Base-by-base conservation (phyloP, 2,797 vertebrate genomes). In the Octomys mimax region DNA sequence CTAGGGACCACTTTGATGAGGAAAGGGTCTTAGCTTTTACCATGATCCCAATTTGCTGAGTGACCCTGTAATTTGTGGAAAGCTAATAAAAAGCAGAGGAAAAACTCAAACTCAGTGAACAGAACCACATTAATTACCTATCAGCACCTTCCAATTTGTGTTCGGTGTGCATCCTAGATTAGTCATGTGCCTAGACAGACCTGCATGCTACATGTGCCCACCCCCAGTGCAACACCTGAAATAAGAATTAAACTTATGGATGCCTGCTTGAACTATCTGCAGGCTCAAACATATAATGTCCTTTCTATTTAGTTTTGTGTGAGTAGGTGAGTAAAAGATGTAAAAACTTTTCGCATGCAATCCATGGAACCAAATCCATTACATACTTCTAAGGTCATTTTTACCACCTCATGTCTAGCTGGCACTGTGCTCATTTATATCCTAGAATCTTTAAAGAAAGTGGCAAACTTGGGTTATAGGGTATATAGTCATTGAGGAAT, bases 11-110 rank as follows among this genome's bases (percentile, higher is more conserved):
- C 81, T 87, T 80, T 54, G 62, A 86, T 91, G 49, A 75, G 83
- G 79, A 96, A 68, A 84, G 1, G 84, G 33, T 52, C n/a, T 26
- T 88, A 92, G 73, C 70, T 86, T 94, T 87, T 61, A 90, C 68
- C 31, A 78, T 0, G 46, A 92, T 78, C 52, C n/a, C 22, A 52
- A 33, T 54, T 92, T 39, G 28, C 3, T 42, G 16, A 77, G 52
- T 54, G n/a, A 93, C 61, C 71, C 66, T 75, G 9, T 42, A 82
- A 86, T 75, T 87, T 36, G 61, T 71, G 22, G 66, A 57, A 93
- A 87, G 36, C 91, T 95, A 92, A 86, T 90, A 94, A 84, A 95
- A 81, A 91, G 10, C 42, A 85, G n/a, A 70, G 28, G 28, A 68
- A 80, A 87, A 90, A 49, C 73, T 75, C 52, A 80, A 88, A 13